Base-by-base conservation (phyloP, 2,888 invertebrate genomes). In the Alloscopus bannaensis region DNA sequence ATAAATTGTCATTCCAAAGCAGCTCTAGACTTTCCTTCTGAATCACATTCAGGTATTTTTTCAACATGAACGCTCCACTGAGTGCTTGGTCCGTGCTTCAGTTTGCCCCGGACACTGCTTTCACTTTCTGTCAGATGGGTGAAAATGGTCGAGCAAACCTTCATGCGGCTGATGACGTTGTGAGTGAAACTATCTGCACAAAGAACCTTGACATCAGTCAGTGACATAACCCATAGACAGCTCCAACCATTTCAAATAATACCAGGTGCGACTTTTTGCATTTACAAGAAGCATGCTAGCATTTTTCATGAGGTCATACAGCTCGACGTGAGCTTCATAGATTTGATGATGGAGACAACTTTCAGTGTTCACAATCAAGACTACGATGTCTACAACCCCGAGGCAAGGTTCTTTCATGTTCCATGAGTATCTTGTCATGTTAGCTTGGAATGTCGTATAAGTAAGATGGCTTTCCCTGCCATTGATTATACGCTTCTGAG, bases 321-420 rank as follows among this genome's bases (percentile, higher is more conserved):
- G 16, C 50, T 50, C 1, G 6, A 66, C 22, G n/a, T 31, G 22
- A 22, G 3, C 2, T 18, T 28, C 16, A 29, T 36, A 18, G 24
- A 66, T 24, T n/a, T 66, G 1, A 29, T 66, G 11, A 28, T 31
- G 22, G 29, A 52, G 8, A 36, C 66, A 6, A 66, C 66, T 13
- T 18, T 22, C 11, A 52, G n/a, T 20, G 31, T 66, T 36, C 20
- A 29, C 3, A 52, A 66, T 31, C 50, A 65, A 18, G 31, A 57
- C 16, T 69, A 42, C 18, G 55, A 69, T 18, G 31, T 69, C 36
- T 69, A 69, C 28, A 57, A 69, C 28, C 26, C 69, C 11, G 69
- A 69, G 57, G 69, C 52, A 66, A 2, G 40, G 3, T 62, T 24
- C 6, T 36, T 36, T 8, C 13, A 36, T 8, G 6, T 36, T 6